These are phyloP conservation scores for Suricata suricatta DNA, from an alignment of 2,113 vertebrate genomes.

Conservation along the genomic window DNA sequence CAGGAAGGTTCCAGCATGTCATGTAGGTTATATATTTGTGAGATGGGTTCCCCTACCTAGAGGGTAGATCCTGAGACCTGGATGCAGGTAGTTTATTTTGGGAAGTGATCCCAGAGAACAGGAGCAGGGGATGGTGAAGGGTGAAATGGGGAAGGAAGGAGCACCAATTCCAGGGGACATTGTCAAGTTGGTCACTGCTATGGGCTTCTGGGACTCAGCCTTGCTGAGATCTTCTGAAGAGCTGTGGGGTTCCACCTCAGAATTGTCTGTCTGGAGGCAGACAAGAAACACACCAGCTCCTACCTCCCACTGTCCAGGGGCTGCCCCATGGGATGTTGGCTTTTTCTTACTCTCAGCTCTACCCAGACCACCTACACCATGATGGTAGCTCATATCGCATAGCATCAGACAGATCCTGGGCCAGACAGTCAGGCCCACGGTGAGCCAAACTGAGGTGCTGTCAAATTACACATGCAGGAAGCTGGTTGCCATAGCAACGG, in stretches of 20 bases:
- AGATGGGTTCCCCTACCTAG: background rate
- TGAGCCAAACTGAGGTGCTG: background rate
- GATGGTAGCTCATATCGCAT: background rate
- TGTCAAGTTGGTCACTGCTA: background rate
- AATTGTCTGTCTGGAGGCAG: background rate
- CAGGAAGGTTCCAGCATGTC: background rate
- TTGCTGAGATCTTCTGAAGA: background rate
- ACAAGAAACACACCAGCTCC: background rate
- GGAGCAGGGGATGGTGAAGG: background rate
- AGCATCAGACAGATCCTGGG: slow-evolving; percentile 24
- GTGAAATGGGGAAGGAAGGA: background rate
- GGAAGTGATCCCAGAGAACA: background rate
- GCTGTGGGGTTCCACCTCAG: background rate
- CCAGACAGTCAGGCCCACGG: background rate
- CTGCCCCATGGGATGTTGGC: background rate
- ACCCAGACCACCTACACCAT: background rate
- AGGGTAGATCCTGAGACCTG: background rate
- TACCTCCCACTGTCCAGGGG: background rate
- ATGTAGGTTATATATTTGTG: background rate
- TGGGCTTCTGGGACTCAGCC: background rate
- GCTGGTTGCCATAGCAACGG: background rate
- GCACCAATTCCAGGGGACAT: background rate
- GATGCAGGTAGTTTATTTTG: background rate
- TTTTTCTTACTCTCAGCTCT: background rate
- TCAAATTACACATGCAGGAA: slow-evolving; percentile 29